These are phyloP conservation scores for Tylochromis polylepis DNA, from an alignment of 2,113 vertebrate genomes.

Conservation along the genomic window DNA sequence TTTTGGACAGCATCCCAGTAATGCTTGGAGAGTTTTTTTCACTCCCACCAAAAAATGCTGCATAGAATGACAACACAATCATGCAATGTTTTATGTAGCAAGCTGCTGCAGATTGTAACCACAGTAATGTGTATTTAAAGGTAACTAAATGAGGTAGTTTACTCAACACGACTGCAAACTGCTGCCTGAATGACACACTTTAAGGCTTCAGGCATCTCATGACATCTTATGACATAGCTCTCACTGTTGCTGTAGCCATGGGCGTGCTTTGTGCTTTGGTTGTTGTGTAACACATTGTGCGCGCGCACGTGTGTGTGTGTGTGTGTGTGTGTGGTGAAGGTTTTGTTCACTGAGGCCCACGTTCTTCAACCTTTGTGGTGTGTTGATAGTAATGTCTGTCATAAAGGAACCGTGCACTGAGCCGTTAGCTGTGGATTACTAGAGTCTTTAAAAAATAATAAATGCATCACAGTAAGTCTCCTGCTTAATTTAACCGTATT, in stretches of 20 bases:
- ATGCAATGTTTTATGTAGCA: neutral
- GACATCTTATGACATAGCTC: neutral
- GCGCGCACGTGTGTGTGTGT: neutral
- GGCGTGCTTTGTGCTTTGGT: neutral
- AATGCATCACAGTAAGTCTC: neutral
- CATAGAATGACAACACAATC: neutral
- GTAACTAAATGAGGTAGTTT: neutral
- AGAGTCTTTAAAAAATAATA: neutral
- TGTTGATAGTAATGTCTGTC: neutral
- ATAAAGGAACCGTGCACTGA: neutral
- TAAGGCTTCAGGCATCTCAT: neutral
- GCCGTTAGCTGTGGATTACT: neutral
- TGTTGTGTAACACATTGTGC: neutral
- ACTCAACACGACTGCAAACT: neutral
- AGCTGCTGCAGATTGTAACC: neutral
- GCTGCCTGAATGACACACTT: neutral
- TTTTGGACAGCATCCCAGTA: too few species aligned
- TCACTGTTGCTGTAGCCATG: neutral
- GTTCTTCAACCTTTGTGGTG: neutral
- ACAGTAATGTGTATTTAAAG: neutral
- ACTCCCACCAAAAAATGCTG: accelerated
- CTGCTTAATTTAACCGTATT: neutral
- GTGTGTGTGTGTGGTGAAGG: neutral
- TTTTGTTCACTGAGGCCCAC: neutral
- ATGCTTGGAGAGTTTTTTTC: neutral